Evolutionary conservation across 1,140 invertebrate genomes (phyloP), one percentile per base, ranked within the genome.

Genomic region (Sycobia sp.): DNA sequence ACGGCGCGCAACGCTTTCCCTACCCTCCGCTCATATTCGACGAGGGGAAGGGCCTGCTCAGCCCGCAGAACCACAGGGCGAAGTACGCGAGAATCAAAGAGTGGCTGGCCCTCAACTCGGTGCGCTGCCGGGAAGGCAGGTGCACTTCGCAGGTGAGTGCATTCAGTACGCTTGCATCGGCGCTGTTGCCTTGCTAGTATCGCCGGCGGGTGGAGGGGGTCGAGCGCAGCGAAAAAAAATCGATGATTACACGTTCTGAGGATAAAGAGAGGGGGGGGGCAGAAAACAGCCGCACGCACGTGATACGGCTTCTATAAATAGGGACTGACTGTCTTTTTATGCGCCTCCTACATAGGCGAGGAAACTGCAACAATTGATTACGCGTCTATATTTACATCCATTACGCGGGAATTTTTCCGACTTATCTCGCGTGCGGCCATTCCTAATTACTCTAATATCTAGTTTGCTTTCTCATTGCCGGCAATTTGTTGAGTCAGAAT

Each of bases 81-180:
- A 89, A 90, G 74, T 87, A 88, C 74, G 84, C 85, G 0, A 80
- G 88, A 44, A 86, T 90, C 36, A 89, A 88, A 71, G 87, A 89
- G 73, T 89, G 88, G 88, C 72, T 90, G 56, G 87, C 84, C 71
- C 65, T 83, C 29, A 80, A 82, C 49, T 74, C 73, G 0, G 61
- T 67, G 8, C 70, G 70, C 3, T 66, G 72, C 60, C 69, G 72
- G 39, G 76, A 76, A 9, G 71, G 66, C 57, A 72, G 61, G 46
- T 69, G 67, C 11, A 65, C 67, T 11, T 71, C 68, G 9, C 74
- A 79, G 72, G 77, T 79, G 57, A 66, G 66, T 65, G 20, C 32
- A 20, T n/a, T n/a, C n/a, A n/a, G n/a, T n/a, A n/a, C n/a, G n/a
- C n/a, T n/a, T n/a, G n/a, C n/a, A n/a, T n/a, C n/a, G n/a, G n/a